Percentiles rank a stretch among this genome's conserved stretches.
Evolutionary conservation across 2,113 vertebrate species (phyloP).

Genomic region (Chloroceryle aenea): DNA sequence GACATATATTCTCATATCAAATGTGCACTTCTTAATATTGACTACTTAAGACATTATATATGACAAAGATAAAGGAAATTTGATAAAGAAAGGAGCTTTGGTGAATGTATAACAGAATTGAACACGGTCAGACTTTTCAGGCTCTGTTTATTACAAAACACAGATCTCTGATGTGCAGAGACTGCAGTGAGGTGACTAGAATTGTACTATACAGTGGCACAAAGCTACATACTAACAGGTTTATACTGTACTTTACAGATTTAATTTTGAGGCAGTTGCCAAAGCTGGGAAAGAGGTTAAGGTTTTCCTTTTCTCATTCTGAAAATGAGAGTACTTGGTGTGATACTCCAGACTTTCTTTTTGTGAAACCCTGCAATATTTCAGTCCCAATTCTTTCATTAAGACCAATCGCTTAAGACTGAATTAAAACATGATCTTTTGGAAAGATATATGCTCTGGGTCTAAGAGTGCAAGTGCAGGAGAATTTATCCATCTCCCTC

Average conservation of each 20-base stretch:
- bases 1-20: not conserved
- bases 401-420: not conserved
- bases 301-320: not conserved
- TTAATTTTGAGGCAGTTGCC: not conserved
- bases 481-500: not conserved
- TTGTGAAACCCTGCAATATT: not conserved
- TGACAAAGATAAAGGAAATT: not conserved
- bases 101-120: not conserved
- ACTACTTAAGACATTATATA: not conserved
- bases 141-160: not conserved
- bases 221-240: not conserved
- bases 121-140: not conserved
- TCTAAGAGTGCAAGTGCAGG: not conserved
- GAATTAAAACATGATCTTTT: not conserved
- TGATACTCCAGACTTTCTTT: not conserved
- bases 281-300: not conserved
- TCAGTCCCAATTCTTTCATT: not conserved
- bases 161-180: not conserved
- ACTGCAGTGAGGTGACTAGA: not conserved
- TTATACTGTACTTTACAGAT: not conserved
- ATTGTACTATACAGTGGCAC: not conserved
- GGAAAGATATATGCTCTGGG: not conserved
- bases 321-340: not conserved
- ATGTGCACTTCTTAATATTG: not conserved
- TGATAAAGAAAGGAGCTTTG: constrained; percentile 7